Evolutionary conservation across 2,797 vertebrate species (phyloP).

Genomic region (Urophycis tenuis): DNA sequence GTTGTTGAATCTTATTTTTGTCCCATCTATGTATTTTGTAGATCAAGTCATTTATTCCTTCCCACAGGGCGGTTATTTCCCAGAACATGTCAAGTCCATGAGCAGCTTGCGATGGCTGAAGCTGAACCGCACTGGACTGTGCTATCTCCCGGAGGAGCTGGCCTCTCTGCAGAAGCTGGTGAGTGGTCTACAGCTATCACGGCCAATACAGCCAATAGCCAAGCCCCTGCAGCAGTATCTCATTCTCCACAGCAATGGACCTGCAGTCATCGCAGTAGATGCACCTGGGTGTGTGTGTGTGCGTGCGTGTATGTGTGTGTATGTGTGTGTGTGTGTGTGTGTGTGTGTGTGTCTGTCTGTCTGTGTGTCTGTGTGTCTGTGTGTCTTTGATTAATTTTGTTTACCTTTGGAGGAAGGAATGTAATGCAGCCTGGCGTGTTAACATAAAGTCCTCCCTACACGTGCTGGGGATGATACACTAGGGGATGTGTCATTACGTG

Average conservation of each 20-base stretch:
- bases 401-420: too few species aligned
- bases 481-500: neutral
- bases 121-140: constrained; percentile 90
- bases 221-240: neutral
- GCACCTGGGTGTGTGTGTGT: too few species aligned
- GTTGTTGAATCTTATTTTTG: neutral
- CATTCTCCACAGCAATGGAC: neutral
- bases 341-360: too few species aligned
- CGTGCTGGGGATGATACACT: neutral
- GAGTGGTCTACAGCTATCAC: constrained; percentile 46
- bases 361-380: too few species aligned
- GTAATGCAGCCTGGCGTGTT: neutral
- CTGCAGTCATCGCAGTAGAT: neutral
- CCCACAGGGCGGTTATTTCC: constrained; percentile 89
- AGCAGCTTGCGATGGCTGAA: constrained; percentile 97
- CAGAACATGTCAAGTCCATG: constrained; percentile 94
- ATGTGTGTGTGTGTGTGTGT: too few species aligned
- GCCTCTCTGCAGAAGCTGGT: constrained; percentile 95
- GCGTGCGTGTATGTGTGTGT: too few species aligned
- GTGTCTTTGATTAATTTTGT: too few species aligned
- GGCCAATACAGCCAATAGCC: neutral
- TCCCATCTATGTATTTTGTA: too few species aligned
- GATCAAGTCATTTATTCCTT: neutral
- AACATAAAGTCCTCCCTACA: neutral
- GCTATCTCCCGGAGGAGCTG: constrained; percentile 95